Percentiles rank a stretch among this genome's conserved stretches.
These are phyloP conservation scores for Hirtodrosophila histrioides DNA, from an alignment of 2,888 invertebrate genomes.

Conservation along the genomic window DNA sequence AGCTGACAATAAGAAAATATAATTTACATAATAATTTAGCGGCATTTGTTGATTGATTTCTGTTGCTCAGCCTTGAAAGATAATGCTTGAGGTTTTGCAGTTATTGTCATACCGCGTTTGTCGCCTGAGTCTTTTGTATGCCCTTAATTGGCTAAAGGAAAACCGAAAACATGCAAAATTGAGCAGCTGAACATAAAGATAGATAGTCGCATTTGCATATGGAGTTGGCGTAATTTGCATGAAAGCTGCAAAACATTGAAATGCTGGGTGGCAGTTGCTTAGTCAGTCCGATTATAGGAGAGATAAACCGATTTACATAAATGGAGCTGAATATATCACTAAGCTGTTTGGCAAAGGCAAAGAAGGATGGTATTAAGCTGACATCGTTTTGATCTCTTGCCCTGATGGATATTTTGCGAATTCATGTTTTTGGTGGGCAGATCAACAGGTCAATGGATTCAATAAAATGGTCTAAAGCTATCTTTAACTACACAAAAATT, in stretches of 20 bases:
- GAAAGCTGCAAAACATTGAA: constrained; percentile 40
- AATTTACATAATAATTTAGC: constrained; percentile 68
- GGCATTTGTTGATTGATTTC: constrained; percentile 68
- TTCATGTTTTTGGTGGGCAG: constrained; percentile 25
- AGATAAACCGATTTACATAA: constrained; percentile 46
- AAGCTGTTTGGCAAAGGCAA: constrained; percentile 7
- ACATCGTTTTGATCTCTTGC: neutral
- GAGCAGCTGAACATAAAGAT: constrained; percentile 39
- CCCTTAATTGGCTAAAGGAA: constrained; percentile 60
- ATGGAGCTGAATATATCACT: constrained; percentile 36
- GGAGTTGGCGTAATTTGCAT: constrained; percentile 45
- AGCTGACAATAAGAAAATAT: constrained; percentile 56
- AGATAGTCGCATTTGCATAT: constrained; percentile 53
- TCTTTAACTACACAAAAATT: too few species aligned
- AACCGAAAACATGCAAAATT: constrained; percentile 49
- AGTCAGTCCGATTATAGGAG: constrained; percentile 39
- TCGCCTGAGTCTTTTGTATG: constrained; percentile 64
- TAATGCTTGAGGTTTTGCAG: constrained; percentile 24
- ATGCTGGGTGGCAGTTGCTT: constrained; percentile 41
- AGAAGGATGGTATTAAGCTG: constrained; percentile 41
- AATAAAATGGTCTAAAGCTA: constrained; percentile 19
- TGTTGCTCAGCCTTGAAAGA: constrained; percentile 37
- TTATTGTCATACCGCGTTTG: constrained; percentile 44
- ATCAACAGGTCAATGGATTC: constrained; percentile 7
- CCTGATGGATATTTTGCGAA: constrained; percentile 1